Conservation (phyloP, 1,140 invertebrate species). For the Leptinotarsa lineolata region DNA sequence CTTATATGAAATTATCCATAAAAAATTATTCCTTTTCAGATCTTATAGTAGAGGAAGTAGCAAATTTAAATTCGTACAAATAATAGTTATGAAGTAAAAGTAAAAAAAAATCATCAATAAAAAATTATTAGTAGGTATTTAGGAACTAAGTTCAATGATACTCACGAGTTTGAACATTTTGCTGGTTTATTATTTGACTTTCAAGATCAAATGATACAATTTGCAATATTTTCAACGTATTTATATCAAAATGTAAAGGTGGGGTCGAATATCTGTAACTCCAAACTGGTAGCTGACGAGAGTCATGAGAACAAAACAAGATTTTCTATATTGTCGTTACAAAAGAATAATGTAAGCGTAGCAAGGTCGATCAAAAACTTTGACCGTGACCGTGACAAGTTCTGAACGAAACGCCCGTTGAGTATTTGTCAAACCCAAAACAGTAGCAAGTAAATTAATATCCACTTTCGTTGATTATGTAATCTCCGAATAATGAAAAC, state of each 20-base stretch:
- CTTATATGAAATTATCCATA: no score
- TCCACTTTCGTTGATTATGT: background rate
- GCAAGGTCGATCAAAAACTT: background rate
- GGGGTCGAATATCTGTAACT: background rate
- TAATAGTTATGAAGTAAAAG: no score
- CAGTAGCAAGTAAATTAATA: background rate
- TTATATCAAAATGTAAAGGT: conserved; percentile 14
- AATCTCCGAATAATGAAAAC: background rate
- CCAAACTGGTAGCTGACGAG: background rate
- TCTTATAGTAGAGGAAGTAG: no score
- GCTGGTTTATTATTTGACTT: conserved; percentile 14
- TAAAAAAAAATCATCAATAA: no score
- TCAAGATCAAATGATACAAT: conserved; percentile 22
- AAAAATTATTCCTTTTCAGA: no score
- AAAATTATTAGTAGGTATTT: no score
- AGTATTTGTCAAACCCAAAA: background rate
- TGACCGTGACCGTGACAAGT: conserved; percentile 1
- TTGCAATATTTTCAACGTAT: background rate
- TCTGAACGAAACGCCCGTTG: background rate
- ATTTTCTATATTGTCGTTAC: background rate
- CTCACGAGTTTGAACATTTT: conserved; percentile 56
- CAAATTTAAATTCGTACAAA: no score
- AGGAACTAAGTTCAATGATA: conserved; percentile 3
- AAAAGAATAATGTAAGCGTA: background rate
- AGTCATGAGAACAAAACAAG: background rate